Percentiles rank a stretch among this genome's conserved stretches.
These are phyloP conservation scores for Trachurus trachurus DNA, from an alignment of 2,797 vertebrate species.

Conservation along the genomic window DNA sequence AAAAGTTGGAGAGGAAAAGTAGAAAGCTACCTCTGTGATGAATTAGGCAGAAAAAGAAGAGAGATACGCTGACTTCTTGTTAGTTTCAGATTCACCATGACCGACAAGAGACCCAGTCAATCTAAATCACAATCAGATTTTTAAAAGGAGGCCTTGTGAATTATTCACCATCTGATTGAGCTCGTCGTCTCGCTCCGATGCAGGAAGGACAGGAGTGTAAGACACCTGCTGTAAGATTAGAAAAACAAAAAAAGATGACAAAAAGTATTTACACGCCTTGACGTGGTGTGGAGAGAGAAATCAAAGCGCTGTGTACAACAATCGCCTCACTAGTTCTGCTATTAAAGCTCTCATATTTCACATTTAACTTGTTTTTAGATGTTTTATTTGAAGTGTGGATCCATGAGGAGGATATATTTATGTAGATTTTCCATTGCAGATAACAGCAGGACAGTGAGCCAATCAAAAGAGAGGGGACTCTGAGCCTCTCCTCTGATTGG, in stretches of 20 bases:
- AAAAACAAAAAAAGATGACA: background rate
- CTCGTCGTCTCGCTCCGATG: conserved; percentile 5
- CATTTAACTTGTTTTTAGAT: too few relatives aligned
- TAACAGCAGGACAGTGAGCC: too few relatives aligned
- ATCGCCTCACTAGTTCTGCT: too few relatives aligned
- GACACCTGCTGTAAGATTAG: conserved; percentile 11
- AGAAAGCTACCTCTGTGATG: conserved; percentile 9
- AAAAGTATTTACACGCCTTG: background rate
- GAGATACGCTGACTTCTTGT: conserved; percentile 32
- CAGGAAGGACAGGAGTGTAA: conserved; percentile 1
- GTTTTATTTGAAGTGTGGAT: too few relatives aligned
- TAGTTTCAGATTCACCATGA: conserved; percentile 53
- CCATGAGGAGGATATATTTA: too few relatives aligned
- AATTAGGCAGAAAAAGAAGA: conserved; percentile 4
- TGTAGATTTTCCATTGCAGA: too few relatives aligned
- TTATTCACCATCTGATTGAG: conserved; percentile 24
- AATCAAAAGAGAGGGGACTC: too few relatives aligned
- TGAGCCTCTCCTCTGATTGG: too few relatives aligned
- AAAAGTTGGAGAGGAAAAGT: conserved; percentile 26
- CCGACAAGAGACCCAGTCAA: conserved; percentile 39
- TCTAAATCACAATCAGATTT: conserved; percentile 25
- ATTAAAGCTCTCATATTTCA: too few relatives aligned
- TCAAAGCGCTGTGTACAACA: background rate
- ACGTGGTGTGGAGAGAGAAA: background rate
- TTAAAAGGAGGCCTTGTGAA: conserved; percentile 51